phyloP scores from a whole-genome alignment of 2,113 vertebrate genomes.

The Cavia aperea region DNA sequence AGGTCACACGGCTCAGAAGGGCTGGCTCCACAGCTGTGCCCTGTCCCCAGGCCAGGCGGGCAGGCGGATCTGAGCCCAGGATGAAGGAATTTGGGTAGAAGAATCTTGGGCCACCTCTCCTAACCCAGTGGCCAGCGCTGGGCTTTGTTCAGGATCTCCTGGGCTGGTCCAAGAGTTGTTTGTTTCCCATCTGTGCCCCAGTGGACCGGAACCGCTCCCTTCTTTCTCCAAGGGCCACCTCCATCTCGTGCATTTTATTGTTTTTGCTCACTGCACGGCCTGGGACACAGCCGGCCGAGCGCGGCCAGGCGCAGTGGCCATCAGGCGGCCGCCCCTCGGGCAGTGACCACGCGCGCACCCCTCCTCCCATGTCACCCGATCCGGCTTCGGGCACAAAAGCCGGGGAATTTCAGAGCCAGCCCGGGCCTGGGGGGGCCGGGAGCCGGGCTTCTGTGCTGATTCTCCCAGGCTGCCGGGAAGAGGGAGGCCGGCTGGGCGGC shows the following conservation, averaged over 20 bases:
- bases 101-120: background rate
- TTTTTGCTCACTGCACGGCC: background rate
- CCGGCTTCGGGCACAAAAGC: constrained; percentile 64
- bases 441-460: constrained; percentile 54
- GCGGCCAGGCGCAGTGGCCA: constrained; percentile 9
- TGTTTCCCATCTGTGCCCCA: background rate
- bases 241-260: background rate
- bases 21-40: background rate
- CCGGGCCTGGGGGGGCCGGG: constrained; percentile 40
- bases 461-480: constrained; percentile 61
- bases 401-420: constrained; percentile 63
- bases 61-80: background rate
- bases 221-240: background rate
- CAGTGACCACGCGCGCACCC: constrained; percentile 68
- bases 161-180: background rate
- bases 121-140: background rate
- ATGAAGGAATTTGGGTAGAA: background rate
- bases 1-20: background rate
- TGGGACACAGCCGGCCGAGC: background rate
- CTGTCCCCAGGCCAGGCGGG: background rate
- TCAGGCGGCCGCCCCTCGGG: constrained; percentile 48
- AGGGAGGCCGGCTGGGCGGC: constrained; percentile 62
- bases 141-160: background rate
- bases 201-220: background rate
- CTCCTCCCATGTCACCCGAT: constrained; percentile 57